A percentile compares a stretch with the other conserved stretches of the same genome.
Evolutionary conservation across 2,888 invertebrate species (phyloP).

Genomic region (Leucania comma): DNA sequence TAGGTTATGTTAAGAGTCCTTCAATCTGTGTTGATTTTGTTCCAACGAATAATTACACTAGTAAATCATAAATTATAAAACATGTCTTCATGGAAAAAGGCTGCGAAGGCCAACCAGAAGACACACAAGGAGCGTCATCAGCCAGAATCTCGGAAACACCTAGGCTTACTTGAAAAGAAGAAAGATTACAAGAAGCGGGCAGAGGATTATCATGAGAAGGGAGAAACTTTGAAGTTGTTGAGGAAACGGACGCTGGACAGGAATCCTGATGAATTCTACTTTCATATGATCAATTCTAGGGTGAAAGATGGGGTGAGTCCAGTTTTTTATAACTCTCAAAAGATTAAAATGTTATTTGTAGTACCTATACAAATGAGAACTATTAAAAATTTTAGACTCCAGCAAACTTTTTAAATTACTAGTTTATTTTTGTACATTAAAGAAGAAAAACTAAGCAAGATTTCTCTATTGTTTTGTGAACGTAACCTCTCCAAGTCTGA

Average conservation of each 20-base stretch:
- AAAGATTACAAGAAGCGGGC: slow-evolving; percentile 96
- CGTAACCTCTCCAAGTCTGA: slow-evolving; percentile 10
- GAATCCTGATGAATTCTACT: slow-evolving; percentile 99
- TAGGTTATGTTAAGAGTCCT: slow-evolving; percentile 18
- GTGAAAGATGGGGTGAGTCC: slow-evolving; percentile 90
- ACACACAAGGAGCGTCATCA: slow-evolving; percentile 96
- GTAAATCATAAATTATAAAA: slow-evolving; percentile 28
- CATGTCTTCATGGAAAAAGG: slow-evolving; percentile 98
- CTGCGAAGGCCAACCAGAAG: slow-evolving; percentile 95
- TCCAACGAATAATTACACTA: background rate
- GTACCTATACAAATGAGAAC: background rate
- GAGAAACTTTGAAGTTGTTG: slow-evolving; percentile 95
- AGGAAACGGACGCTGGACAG: slow-evolving; percentile 96
- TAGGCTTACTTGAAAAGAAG: slow-evolving; percentile 97
- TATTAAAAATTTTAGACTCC: background rate
- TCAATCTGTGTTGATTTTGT: slow-evolving; percentile 18
- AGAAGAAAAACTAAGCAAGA: background rate
- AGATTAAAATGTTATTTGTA: background rate
- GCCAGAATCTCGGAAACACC: slow-evolving; percentile 93
- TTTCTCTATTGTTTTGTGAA: slow-evolving; percentile 16
- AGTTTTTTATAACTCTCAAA: background rate
- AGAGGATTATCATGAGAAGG: slow-evolving; percentile 95
- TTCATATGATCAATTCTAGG: slow-evolving; percentile 98
- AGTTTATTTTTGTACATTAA: background rate
- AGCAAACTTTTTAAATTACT: background rate